phyloP scores from a whole-genome alignment of 2,888 invertebrate genomes.

The Conistra vaccinii region DNA sequence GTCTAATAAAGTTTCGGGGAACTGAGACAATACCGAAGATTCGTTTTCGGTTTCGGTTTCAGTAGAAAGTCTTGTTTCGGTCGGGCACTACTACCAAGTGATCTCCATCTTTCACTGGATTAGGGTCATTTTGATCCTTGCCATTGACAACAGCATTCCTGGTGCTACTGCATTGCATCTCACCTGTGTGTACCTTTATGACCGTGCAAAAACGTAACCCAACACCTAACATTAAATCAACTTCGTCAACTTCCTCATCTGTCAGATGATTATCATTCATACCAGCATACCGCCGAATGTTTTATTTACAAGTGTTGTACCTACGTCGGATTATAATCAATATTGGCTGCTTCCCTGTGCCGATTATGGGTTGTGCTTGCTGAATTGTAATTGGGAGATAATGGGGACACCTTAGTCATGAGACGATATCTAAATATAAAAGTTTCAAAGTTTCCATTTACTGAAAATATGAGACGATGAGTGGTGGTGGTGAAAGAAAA shows the following conservation, averaged over 20 bases:
- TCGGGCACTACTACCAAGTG: too few relatives aligned
- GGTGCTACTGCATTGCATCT: not conserved
- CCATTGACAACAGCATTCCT: not conserved
- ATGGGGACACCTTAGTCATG: slow-evolving; percentile 8
- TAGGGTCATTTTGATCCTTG: not conserved
- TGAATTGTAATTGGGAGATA: slow-evolving; percentile 47
- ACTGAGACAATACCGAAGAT: too few relatives aligned
- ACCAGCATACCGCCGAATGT: slow-evolving; percentile 44
- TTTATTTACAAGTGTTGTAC: slow-evolving; percentile 57
- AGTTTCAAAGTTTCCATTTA: not conserved
- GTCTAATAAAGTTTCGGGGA: too few relatives aligned
- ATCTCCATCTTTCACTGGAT: not conserved
- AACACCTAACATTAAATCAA: slow-evolving; percentile 29
- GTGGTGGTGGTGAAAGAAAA: too few relatives aligned
- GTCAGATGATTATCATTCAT: slow-evolving; percentile 59
- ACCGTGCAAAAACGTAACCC: slow-evolving; percentile 13
- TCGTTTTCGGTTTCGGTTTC: too few relatives aligned
- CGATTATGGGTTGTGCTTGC: slow-evolving; percentile 33
- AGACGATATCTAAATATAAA: not conserved
- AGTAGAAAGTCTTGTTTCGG: too few relatives aligned
- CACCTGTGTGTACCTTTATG: too few relatives aligned
- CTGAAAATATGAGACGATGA: not conserved
- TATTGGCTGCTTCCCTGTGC: slow-evolving; percentile 57
- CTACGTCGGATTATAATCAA: slow-evolving; percentile 48
- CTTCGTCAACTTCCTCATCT: slow-evolving; percentile 60